Evolutionary conservation across 2,797 vertebrate genomes (phyloP).

Genomic region (Spondyliosoma cantharus): DNA sequence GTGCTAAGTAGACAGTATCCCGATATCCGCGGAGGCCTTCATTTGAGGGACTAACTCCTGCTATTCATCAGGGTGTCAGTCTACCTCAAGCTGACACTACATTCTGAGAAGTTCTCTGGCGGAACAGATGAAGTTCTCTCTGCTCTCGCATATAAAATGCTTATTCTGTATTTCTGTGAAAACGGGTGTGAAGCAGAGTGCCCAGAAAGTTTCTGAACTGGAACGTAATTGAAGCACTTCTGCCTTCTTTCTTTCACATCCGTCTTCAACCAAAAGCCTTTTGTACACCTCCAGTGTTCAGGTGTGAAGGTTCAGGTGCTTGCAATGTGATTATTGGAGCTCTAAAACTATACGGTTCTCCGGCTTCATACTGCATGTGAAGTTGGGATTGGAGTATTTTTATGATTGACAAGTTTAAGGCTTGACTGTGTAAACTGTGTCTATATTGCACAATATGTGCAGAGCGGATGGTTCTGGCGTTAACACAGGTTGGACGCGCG

Average conservation of each 20-base stretch:
- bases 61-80: conserved; percentile 78
- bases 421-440: neutral
- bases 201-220: conserved; percentile 31
- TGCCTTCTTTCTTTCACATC: neutral
- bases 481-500: neutral
- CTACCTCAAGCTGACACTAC: conserved; percentile 58
- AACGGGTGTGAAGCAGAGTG: conserved; percentile 34
- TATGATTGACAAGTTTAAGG: neutral
- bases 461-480: conserved; percentile 4
- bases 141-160: conserved; percentile 58
- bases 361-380: neutral
- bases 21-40: conserved; percentile 75
- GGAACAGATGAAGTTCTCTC: conserved; percentile 73
- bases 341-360: neutral
- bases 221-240: conserved; percentile 19
- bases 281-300: neutral
- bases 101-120: conserved; percentile 63
- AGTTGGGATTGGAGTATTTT: neutral
- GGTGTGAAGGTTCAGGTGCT: neutral
- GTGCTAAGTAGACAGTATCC: conserved; percentile 85
- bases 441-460: neutral
- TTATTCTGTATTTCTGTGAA: conserved; percentile 64
- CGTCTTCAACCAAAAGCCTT: neutral
- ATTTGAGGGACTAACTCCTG: conserved; percentile 70
- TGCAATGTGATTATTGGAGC: neutral